Evolutionary conservation across 2,797 vertebrate genomes (phyloP), one percentile per base, ranked within the genome.

Genomic region (Hemitrygon akajei): DNA sequence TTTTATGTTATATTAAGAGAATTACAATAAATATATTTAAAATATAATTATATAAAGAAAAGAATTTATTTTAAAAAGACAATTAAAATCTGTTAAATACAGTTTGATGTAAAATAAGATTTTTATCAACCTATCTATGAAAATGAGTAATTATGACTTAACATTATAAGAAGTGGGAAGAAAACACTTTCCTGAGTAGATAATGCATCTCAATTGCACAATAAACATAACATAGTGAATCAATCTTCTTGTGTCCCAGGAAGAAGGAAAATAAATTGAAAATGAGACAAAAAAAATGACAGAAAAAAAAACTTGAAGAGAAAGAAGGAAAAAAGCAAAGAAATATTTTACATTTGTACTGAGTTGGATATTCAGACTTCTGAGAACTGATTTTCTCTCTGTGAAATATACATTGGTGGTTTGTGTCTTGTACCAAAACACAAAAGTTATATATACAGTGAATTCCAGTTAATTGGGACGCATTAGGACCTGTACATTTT

Each of bases 41-140:
- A 84, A 47, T n/a, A 77, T 34, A 2, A 79, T 79, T 34, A 30
- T 25, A 30, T 27, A 84, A 89, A 66, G 34, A n/a, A n/a, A 27
- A 16, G 30, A 6, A 66, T 66, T 66, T 34, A 30, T 47, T n/a
- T 47, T 47, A 47, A 47, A 58, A 58, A 66, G n/a, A 89, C 18
- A 89, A 89, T 66, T 66, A 18, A 66, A 63, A 87, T 66, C 5
- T 66, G n/a, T n/a, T n/a, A 16, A 7, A 66, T 89, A 16, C 14
- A 66, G 18, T 89, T 18, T 89, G n/a, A 66, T 66, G n/a, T 34
- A 87, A 87, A 87, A 87, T 87, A 66, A 66, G 16, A 66, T 89
- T 89, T 89, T 34, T 6, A 60, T 27, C 16, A 34, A 66, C 30
- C 58, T 12, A 58, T 58, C 81, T 84, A 14, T 22, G 3, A 2